Percentiles rank a stretch among this genome's conserved stretches.
These are phyloP conservation scores for Trachurus trachurus DNA, from an alignment of 2,797 vertebrate genomes.

Conservation along the genomic window DNA sequence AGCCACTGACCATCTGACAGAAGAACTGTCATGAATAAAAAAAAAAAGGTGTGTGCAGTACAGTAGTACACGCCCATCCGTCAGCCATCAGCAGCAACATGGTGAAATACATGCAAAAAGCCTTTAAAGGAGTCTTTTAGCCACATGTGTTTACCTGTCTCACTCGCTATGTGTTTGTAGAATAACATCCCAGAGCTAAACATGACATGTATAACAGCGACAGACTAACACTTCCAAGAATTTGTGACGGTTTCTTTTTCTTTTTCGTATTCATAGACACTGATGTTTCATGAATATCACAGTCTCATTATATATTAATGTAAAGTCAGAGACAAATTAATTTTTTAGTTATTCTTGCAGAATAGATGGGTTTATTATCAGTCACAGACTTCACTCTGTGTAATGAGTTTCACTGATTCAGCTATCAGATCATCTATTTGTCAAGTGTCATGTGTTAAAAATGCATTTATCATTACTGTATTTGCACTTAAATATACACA, in stretches of 20 bases:
- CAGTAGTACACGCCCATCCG: too few species aligned
- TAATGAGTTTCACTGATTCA: constrained; percentile 47
- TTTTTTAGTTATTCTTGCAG: constrained; percentile 68
- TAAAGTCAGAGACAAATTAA: constrained; percentile 61
- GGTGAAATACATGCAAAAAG: background rate
- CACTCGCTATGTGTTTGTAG: background rate
- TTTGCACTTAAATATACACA: background rate
- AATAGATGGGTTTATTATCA: constrained; percentile 70
- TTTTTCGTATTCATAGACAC: background rate
- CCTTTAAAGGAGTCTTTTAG: background rate
- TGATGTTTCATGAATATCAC: constrained; percentile 66
- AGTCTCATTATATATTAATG: constrained; percentile 69
- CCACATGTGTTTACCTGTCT: background rate
- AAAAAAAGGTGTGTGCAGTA: background rate
- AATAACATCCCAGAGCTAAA: background rate
- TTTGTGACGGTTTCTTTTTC: constrained; percentile 37
- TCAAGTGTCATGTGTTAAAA: constrained; percentile 9
- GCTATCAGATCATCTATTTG: too few species aligned
- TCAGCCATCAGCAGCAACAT: background rate
- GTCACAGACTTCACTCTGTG: constrained; percentile 44
- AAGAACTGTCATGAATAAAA: background rate
- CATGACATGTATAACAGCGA: background rate
- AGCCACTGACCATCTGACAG: background rate
- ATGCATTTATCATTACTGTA: constrained; percentile 13
- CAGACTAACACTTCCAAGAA: background rate